phyloP scores from a whole-genome alignment of 1,140 invertebrate genomes.

The Ctenoplectra terminalis region DNA sequence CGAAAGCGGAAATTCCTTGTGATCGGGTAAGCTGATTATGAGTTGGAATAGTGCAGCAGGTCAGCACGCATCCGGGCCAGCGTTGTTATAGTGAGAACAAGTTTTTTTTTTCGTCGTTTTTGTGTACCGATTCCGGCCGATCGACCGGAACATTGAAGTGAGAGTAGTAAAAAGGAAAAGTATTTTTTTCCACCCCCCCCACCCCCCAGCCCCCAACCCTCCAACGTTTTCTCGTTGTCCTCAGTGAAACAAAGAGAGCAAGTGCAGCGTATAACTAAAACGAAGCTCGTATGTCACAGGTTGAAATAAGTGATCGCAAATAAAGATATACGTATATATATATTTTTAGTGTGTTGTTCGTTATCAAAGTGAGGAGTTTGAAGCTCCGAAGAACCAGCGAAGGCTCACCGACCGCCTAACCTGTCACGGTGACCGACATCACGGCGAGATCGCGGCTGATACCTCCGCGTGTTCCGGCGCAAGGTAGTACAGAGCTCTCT shows the following conservation, averaged over 20 bases:
- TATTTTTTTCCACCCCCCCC: slow-evolving; percentile 24
- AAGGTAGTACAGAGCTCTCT: slow-evolving; percentile 61
- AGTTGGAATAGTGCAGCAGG: slow-evolving; percentile 60
- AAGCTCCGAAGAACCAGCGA: slow-evolving; percentile 38
- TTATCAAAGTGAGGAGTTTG: slow-evolving; percentile 44
- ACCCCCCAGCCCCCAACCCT: no score
- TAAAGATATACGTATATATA: slow-evolving; percentile 43
- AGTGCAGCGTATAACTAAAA: slow-evolving; percentile 34
- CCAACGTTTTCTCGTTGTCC: slow-evolving; percentile 6
- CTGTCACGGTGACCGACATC: slow-evolving; percentile 65
- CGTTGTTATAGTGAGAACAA: slow-evolving; percentile 53
- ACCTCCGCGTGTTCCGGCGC: slow-evolving; percentile 60
- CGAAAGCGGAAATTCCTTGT: slow-evolving; percentile 32
- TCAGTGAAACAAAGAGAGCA: slow-evolving; percentile 31
- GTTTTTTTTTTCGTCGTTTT: slow-evolving; percentile 49
- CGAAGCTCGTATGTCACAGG: slow-evolving; percentile 29
- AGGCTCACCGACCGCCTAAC: slow-evolving; percentile 44
- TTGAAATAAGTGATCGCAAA: slow-evolving; percentile 47
- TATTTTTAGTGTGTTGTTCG: slow-evolving; percentile 46
- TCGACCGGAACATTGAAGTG: slow-evolving; percentile 41
- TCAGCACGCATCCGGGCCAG: slow-evolving; percentile 56
- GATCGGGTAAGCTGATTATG: slow-evolving; percentile 66
- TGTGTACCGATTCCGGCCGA: slow-evolving; percentile 50
- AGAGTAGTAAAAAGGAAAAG: slow-evolving; percentile 26
- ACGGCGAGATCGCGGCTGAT: slow-evolving; percentile 61